Evolutionary conservation across 2,797 vertebrate species (phyloP).

Genomic region (Eutrigla gurnardus): DNA sequence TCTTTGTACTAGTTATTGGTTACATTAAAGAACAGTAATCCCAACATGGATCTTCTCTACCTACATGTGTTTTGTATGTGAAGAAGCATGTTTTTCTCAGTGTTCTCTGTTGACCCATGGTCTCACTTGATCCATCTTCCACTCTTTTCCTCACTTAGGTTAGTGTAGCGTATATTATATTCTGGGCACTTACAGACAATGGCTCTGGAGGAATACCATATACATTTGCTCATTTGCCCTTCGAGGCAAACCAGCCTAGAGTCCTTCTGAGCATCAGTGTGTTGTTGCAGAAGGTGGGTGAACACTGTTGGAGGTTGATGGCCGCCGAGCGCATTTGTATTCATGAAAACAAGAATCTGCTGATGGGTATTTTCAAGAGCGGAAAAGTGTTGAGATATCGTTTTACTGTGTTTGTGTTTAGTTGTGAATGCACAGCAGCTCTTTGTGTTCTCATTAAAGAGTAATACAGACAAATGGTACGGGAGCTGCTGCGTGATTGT

Average conservation of each 20-base stretch:
- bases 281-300: not conserved
- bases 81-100: not conserved
- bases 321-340: slow-evolving; percentile 22
- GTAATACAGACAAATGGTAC: slow-evolving; percentile 25
- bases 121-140: not conserved
- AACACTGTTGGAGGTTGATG: slow-evolving; percentile 11
- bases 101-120: not conserved
- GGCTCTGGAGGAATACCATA: not conserved
- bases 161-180: not conserved
- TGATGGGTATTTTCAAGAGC: slow-evolving; percentile 15
- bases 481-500: not conserved
- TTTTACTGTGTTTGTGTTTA: slow-evolving; percentile 32
- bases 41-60: not conserved
- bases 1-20: not conserved
- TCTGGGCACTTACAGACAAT: not conserved
- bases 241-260: not conserved
- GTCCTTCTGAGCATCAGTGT: not conserved
- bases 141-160: too few species aligned
- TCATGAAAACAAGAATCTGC: slow-evolving; percentile 41
- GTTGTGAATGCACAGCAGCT: not conserved
- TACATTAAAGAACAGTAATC: not conserved
- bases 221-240: slow-evolving; percentile 28
- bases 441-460: slow-evolving; percentile 29
- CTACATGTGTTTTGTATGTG: not conserved
- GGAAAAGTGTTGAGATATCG: slow-evolving; percentile 28